phyloP scores from a whole-genome alignment of 2,888 invertebrate species.

The Scaptomyza reducta region DNA sequence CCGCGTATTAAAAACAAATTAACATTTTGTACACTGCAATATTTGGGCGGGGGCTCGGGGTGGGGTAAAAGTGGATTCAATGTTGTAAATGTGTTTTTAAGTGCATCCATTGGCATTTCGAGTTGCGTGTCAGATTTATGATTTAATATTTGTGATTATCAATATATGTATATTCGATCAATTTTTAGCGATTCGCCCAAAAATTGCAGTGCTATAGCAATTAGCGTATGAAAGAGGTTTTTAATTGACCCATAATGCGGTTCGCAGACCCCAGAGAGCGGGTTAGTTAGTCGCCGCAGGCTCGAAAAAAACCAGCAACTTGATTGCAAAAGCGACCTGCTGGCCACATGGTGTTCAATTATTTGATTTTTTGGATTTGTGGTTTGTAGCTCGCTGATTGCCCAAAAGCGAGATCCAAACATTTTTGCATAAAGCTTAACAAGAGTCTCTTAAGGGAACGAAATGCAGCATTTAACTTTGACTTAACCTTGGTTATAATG shows the following conservation, averaged over 20 bases:
- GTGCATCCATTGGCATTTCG: constrained; percentile 40
- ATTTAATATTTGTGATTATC: constrained; percentile 32
- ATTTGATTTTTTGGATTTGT: constrained; percentile 33
- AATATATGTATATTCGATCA: constrained; percentile 27
- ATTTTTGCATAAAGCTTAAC: constrained; percentile 29
- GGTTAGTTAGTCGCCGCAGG: constrained; percentile 49
- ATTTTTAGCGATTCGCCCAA: constrained; percentile 40
- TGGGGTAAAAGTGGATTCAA: neutral
- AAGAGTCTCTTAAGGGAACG: neutral
- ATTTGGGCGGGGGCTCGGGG: neutral
- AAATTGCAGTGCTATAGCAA: constrained; percentile 30
- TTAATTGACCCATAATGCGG: constrained; percentile 77
- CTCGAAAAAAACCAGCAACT: constrained; percentile 8
- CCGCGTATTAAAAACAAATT: constrained; percentile 75
- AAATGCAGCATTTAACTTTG: constrained; percentile 47
- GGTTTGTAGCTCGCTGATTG: constrained; percentile 23
- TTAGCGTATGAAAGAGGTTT: constrained; percentile 69
- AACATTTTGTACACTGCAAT: constrained; percentile 55
- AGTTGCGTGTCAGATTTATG: constrained; percentile 52
- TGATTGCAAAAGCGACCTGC: constrained; percentile 25
- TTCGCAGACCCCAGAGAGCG: constrained; percentile 44
- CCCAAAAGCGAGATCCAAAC: constrained; percentile 3
- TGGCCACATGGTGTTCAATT: constrained; percentile 31
- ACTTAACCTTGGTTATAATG: constrained; percentile 58
- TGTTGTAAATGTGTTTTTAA: constrained; percentile 62